Evolutionary conservation across 2,797 vertebrate species (phyloP).

Genomic region (Glossophaga mutica): DNA sequence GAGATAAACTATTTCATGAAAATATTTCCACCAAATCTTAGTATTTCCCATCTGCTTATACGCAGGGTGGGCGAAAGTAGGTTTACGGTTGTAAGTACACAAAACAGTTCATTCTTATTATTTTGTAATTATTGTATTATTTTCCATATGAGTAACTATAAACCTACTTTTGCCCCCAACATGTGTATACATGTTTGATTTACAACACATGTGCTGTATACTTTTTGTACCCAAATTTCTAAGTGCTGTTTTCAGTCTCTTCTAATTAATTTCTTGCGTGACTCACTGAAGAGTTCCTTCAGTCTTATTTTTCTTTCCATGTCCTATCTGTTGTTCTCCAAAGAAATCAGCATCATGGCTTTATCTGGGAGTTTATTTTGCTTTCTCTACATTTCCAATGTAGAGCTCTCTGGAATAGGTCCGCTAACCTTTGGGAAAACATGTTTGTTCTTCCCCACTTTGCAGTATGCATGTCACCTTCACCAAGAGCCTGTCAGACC

Average conservation of each 20-base stretch:
- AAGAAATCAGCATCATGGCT: not conserved
- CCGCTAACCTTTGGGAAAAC: slow-evolving; percentile 5
- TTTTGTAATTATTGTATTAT: not conserved
- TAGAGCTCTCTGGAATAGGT: not conserved
- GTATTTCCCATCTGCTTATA: not conserved
- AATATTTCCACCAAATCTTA: not conserved
- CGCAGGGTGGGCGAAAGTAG: not conserved
- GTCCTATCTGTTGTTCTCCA: not conserved
- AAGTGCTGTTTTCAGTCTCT: not conserved
- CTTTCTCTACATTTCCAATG: not conserved
- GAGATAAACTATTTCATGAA: not conserved
- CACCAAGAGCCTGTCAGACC: not conserved
- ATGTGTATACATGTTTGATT: not conserved
- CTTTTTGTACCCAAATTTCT: not conserved
- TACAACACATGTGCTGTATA: not conserved
- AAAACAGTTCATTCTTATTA: not conserved
- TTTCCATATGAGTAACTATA: not conserved
- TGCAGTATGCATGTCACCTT: not conserved
- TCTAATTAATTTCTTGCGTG: slow-evolving; percentile 4
- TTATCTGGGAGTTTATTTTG: not conserved
- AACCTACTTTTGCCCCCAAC: not conserved
- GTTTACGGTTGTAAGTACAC: not conserved
- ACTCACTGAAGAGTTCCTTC: not conserved
- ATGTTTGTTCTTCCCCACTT: not conserved
- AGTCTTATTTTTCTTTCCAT: slow-evolving; percentile 24